Base-by-base conservation (phyloP, 2,113 vertebrate species). In the Sakesphorus luctuosus region DNA sequence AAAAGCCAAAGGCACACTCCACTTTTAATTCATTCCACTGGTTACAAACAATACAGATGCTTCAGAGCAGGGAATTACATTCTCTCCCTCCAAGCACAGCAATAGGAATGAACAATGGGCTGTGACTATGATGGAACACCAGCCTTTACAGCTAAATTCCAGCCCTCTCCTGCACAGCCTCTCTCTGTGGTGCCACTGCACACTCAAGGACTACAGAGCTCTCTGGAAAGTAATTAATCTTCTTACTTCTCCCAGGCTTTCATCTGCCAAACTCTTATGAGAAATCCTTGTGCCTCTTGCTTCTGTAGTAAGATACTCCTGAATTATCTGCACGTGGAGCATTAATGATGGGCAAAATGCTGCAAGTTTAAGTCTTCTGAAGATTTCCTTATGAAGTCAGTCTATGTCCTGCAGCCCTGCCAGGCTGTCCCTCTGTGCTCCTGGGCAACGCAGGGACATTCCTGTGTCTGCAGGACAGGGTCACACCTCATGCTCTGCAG, bases 21-120 rank as follows among this genome's bases (percentile, higher is more conserved):
- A 67, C 65, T 91, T 89, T 96, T 79, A 92, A 96, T 95, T 79
- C 84, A 82, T 92, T 12, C 67, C 66, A 17, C 62, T 90, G 38
- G 58, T 87, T 16, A 56, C 84, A 84, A 94, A 96, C 87, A 90
- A 87, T 53, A 46, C n/a, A 31, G 79, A 20, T 44, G 89, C 87
- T 87, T 59, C 33, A 55, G 73, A 63, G 23, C 29, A 49, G 65
- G 68, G 88, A 81, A 61, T 66, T 58, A 58, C 23, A 3, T 53
- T 24, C 44, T 43, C 82, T 36, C 90, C 49, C 74, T 66, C 78
- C 46, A 46, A 85, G 83, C 53, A 7, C 29, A 5, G 71, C 73
- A 65, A 11, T 65, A 69, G 86, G 87, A 82, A 80, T 82, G 94
- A 90, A 88, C 94, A 96, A 91, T 84, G 93, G 83, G 80, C 87